These are phyloP conservation scores for Falco peregrinus DNA, from an alignment of 2,797 vertebrate genomes.

Conservation along the genomic window DNA sequence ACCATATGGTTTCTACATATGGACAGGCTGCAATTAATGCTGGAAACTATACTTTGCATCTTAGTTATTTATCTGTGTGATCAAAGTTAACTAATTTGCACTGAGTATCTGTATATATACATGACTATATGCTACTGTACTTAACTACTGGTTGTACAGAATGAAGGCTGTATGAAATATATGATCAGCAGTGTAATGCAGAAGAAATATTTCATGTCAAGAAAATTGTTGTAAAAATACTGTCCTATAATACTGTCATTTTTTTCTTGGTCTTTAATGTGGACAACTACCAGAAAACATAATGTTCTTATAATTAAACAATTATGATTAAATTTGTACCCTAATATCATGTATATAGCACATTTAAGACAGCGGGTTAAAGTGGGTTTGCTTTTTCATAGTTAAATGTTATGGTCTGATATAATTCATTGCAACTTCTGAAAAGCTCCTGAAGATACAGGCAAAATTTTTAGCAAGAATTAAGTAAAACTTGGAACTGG, in stretches of 20 bases:
- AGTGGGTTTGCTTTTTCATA: background rate
- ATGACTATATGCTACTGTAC: background rate
- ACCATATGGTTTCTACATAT: slow-evolving; percentile 26
- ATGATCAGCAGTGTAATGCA: background rate
- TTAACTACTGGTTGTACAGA: background rate
- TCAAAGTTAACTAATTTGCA: slow-evolving; percentile 22
- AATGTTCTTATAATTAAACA: background rate
- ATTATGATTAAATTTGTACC: background rate
- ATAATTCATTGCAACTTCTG: background rate
- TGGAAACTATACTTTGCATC: background rate
- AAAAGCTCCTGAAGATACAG: background rate
- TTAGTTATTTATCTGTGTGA: background rate
- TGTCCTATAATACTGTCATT: fast-evolving
- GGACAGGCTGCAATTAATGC: slow-evolving; percentile 1
- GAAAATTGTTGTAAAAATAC: background rate
- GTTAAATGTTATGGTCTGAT: background rate
- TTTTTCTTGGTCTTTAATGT: background rate
- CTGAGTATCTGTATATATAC: background rate
- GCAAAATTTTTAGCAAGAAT: background rate
- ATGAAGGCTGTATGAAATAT: background rate
- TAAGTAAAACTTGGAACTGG: background rate
- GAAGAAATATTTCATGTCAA: background rate
- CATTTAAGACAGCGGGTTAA: background rate
- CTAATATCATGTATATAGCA: background rate
- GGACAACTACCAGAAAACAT: background rate